Evolutionary conservation across 2,888 invertebrate genomes (phyloP).

Genomic region (Autographa pulchrina): DNA sequence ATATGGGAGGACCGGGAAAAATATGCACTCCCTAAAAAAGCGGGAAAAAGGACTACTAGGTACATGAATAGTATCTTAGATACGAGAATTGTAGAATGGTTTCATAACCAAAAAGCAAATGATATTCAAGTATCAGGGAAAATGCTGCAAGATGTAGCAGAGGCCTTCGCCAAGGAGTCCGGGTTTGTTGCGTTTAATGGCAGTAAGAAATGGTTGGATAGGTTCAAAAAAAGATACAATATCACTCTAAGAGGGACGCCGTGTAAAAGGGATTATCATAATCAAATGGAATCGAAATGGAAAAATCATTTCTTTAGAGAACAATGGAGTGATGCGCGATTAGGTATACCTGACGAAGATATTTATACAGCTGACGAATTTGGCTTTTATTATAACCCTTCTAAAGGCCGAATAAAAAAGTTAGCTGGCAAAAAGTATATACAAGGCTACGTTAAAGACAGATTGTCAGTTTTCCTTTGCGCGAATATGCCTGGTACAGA

Average conservation of each 20-base stretch:
- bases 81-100: constrained; percentile 66
- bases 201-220: constrained; percentile 72
- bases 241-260: constrained; percentile 62
- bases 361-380: constrained; percentile 73
- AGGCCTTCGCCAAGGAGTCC: constrained; percentile 67
- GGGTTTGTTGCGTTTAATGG: constrained; percentile 72
- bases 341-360: constrained; percentile 66
- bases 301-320: constrained; percentile 72
- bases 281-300: constrained; percentile 67
- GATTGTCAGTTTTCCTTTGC: constrained; percentile 69
- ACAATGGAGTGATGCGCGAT: constrained; percentile 68
- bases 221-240: constrained; percentile 70
- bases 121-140: constrained; percentile 66
- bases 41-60: constrained; percentile 56
- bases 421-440: constrained; percentile 69
- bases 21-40: constrained; percentile 62
- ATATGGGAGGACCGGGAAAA: constrained; percentile 72
- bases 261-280: constrained; percentile 58
- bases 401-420: constrained; percentile 71
- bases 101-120: constrained; percentile 59
- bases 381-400: constrained; percentile 70
- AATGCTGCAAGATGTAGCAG: constrained; percentile 69
- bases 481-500: constrained; percentile 69
- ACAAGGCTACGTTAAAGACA: constrained; percentile 68
- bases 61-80: constrained; percentile 69